A percentile compares a stretch with the other conserved stretches of the same genome.
Conservation (phyloP, 2,888 invertebrate species). For the Apeira syringaria region DNA sequence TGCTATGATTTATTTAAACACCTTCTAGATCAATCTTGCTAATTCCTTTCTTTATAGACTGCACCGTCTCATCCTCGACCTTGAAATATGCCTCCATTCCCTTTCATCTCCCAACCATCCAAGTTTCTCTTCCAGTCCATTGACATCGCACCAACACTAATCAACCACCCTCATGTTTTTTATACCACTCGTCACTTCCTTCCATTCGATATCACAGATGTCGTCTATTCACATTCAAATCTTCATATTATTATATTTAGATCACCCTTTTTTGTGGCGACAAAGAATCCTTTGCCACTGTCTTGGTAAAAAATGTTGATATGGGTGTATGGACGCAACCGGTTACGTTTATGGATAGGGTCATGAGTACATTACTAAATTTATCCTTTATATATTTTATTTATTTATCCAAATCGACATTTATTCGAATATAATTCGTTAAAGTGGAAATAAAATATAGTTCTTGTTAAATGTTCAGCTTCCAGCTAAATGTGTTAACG, state of each 20-base stretch:
- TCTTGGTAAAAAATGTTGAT: conserved; percentile 28
- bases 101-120: neutral
- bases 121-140: conserved; percentile 16
- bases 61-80: no score
- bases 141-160: conserved; percentile 36
- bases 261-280: conserved; percentile 52
- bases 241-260: conserved; percentile 68
- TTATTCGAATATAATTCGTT: no score
- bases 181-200: conserved; percentile 61
- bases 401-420: no score
- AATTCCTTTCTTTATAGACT: no score
- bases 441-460: no score
- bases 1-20: no score
- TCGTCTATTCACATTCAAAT: conserved; percentile 66
- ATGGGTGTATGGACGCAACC: conserved; percentile 3
- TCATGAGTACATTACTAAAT: neutral
- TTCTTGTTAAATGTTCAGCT: no score
- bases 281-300: conserved; percentile 35
- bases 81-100: neutral
- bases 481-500: no score
- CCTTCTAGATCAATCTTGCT: no score
- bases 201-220: conserved; percentile 60
- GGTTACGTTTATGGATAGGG: neutral
- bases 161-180: conserved; percentile 54
- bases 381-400: no score